phyloP scores from a whole-genome alignment of 2,797 vertebrate species.

The Tadarida brasiliensis region DNA sequence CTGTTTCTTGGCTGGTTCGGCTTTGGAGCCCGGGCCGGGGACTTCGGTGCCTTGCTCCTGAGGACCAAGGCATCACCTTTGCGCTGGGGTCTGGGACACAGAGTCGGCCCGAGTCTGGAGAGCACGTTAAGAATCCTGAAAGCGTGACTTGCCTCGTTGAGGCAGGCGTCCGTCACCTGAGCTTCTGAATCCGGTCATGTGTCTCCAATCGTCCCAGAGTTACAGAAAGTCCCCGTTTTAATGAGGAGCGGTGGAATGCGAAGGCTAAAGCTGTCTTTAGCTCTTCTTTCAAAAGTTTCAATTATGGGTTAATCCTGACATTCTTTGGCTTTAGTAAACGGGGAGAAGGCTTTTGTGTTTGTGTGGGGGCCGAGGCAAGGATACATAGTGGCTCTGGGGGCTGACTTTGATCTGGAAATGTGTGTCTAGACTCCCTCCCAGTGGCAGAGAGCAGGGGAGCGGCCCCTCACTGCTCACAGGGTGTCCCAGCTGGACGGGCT shows the following conservation, averaged over 20 bases:
- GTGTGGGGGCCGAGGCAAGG: background rate
- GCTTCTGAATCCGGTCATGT: background rate
- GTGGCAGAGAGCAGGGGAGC: background rate
- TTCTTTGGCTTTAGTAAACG: constrained; percentile 49
- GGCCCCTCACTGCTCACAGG: background rate
- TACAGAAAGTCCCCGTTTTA: background rate
- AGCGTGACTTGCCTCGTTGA: background rate
- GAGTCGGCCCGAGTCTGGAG: background rate
- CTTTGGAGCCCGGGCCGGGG: background rate
- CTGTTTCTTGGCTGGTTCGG: background rate
- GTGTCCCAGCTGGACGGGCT: background rate
- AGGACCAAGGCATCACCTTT: rapidly evolving
- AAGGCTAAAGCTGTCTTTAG: background rate
- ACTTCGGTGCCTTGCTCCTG: background rate
- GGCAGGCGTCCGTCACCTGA: rapidly evolving
- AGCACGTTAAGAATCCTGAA: background rate
- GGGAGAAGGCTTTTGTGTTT: background rate
- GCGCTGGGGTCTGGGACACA: background rate
- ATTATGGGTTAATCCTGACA: constrained; percentile 28
- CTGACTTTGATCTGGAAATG: background rate
- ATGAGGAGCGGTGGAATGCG: background rate
- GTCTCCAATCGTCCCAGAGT: background rate
- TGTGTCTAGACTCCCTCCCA: background rate
- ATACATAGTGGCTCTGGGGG: background rate
- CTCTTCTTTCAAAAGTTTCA: constrained; percentile 22